Evolutionary conservation across 2,113 vertebrate genomes (phyloP).

Genomic region (Nannospalax galili): DNA sequence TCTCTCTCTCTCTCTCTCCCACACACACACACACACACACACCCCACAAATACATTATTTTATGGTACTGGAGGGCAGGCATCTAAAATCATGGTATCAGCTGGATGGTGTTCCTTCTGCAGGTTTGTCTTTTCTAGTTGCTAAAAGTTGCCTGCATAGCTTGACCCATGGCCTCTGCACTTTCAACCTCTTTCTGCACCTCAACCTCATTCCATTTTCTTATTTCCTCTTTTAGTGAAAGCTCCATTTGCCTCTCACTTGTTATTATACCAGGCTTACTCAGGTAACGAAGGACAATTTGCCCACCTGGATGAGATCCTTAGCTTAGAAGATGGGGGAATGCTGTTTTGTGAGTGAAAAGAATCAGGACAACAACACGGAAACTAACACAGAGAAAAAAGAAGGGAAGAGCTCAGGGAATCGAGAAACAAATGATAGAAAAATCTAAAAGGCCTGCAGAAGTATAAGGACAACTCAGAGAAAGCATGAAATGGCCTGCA

Average conservation of each 20-base stretch:
- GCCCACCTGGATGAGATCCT: not conserved
- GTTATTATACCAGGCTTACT: not conserved
- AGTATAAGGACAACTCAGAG: not conserved
- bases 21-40: too few relatives aligned
- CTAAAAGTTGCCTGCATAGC: not conserved
- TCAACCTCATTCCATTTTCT: not conserved
- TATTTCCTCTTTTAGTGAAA: not conserved
- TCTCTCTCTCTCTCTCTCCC: too few relatives aligned
- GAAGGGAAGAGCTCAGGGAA: not conserved
- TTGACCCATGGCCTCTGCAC: not conserved
- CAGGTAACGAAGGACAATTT: not conserved
- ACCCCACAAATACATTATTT: not conserved
- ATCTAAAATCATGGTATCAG: not conserved
- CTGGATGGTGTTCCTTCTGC: not conserved
- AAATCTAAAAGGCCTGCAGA: not conserved
- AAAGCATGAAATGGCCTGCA: not conserved
- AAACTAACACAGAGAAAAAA: not conserved
- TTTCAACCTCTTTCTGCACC: not conserved
- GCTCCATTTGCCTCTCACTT: not conserved
- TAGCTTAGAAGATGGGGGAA: not conserved
- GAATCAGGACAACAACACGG: not conserved
- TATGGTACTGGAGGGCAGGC: not conserved
- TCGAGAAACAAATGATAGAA: not conserved
- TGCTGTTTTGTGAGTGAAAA: not conserved
- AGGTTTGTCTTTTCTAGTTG: conserved; percentile 3